phyloP scores from a whole-genome alignment of 2,797 vertebrate species.

The Molossus alvarezi region DNA sequence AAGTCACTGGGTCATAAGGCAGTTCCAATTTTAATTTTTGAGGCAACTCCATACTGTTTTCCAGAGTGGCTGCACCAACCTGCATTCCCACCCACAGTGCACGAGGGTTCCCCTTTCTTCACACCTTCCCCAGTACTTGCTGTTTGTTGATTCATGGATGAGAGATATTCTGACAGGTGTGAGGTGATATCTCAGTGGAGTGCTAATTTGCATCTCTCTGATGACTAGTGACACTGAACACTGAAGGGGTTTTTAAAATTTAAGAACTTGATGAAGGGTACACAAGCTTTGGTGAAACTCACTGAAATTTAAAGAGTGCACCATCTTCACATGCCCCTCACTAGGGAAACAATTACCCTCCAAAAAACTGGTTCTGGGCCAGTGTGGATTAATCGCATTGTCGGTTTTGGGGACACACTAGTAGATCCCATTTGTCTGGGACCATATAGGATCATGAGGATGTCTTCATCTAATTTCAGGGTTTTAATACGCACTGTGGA shows the following conservation, averaged over 20 bases:
- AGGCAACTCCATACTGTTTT: background rate
- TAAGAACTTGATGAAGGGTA: background rate
- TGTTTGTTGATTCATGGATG: background rate
- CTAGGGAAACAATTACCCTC: background rate
- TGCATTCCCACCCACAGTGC: background rate
- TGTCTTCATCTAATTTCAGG: background rate
- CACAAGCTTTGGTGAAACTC: background rate
- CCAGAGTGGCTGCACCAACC: background rate
- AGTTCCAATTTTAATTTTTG: background rate
- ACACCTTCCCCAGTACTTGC: background rate
- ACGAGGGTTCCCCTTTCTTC: background rate
- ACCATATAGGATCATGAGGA: too few relatives aligned
- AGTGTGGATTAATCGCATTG: background rate
- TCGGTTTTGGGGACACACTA: background rate
- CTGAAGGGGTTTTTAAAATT: background rate
- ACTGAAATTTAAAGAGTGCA: background rate
- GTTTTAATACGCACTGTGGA: background rate
- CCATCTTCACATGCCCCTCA: background rate
- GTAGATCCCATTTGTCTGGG: background rate
- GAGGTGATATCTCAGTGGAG: background rate
- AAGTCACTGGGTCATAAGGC: background rate
- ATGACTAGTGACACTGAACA: background rate
- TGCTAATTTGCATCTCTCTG: background rate
- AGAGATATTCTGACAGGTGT: background rate
- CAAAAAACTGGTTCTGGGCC: background rate